Conservation (phyloP, 1,140 invertebrate species). For the Drosophila sulfurigaster region DNA sequence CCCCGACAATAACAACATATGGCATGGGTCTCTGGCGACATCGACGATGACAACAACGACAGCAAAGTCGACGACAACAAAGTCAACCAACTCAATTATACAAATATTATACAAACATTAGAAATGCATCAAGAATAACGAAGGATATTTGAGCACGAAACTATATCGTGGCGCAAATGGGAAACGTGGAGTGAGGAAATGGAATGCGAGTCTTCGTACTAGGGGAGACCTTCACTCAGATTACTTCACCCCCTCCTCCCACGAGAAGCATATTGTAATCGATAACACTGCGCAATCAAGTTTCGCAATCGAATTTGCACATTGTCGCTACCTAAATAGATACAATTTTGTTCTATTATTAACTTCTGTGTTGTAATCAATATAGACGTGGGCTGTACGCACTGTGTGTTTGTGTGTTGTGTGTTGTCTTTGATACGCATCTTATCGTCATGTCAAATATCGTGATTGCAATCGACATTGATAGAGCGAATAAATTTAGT, state of each 20-base stretch:
- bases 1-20: conserved; percentile 50
- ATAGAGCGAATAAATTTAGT: conserved; percentile 4
- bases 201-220: background rate
- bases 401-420: background rate
- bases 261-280: conserved; percentile 21
- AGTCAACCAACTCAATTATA: conserved; percentile 76
- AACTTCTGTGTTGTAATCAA: conserved; percentile 28
- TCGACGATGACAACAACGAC: conserved; percentile 54
- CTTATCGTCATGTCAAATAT: conserved; percentile 26
- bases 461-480: conserved; percentile 13
- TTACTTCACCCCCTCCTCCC: background rate
- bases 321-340: conserved; percentile 26
- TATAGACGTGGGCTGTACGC: conserved; percentile 1
- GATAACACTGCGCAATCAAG: conserved; percentile 47
- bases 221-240: conserved; percentile 26
- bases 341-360: conserved; percentile 21
- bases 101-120: conserved; percentile 81
- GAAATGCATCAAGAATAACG: conserved; percentile 80
- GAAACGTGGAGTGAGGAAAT: background rate
- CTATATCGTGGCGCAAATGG: conserved; percentile 12
- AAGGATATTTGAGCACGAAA: conserved; percentile 74
- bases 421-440: conserved; percentile 3
- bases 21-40: conserved; percentile 62
- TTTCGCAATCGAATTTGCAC: conserved; percentile 30
- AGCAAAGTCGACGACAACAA: conserved; percentile 12